Base-by-base conservation (phyloP, 2,797 vertebrate species). In the Streptopelia turtur region DNA sequence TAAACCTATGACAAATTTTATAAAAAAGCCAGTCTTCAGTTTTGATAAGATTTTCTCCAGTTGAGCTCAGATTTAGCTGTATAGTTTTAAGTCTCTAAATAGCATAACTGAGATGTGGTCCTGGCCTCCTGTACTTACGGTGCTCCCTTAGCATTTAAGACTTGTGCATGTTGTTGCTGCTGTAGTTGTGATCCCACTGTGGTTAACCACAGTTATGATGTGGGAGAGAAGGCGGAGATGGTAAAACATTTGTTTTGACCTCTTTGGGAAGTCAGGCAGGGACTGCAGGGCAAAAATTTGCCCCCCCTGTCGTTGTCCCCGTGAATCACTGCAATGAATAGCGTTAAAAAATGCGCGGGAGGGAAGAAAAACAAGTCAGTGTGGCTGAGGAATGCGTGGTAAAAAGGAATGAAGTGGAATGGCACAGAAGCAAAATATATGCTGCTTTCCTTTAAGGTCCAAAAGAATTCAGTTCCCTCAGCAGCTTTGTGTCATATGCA, bases 1-100 rank as follows among this genome's bases (percentile, higher is more conserved):
- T 96, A 95, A 96, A 93, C 83, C 78, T 97, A 35, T 91, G 91
- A 95, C 83, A 95, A 96, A 92, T 93, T 88, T 90, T 75, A 93
- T 88, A 93, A 94, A 96, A 96, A 94, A 49, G 57, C 53, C 24
- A 61, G 53, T 57, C 87, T 86, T 92, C 52, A 43, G 78, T 92
- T 92, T 71, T 66, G 76, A 79, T 84, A 84, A 69, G 85, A 85
- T 91, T 94, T 94, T 96, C 50, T 86, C 28, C 76, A 37, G 66
- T 28, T 72, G 84, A 89, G 76, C 69, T 84, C 39, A 77, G 90
- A 68, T 81, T 75, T 87, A 94, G 57, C 86, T 95, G n/a, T 87
- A 76, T 87, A 84, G 66, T 60, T 93, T 89, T 65, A 94, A 91
- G 81, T 87, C 94, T 95, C 90, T 91, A 92, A 88, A 78, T 60